These are phyloP conservation scores for Thryonomys swinderianus DNA, from an alignment of 2,113 vertebrate genomes.

Conservation along the genomic window DNA sequence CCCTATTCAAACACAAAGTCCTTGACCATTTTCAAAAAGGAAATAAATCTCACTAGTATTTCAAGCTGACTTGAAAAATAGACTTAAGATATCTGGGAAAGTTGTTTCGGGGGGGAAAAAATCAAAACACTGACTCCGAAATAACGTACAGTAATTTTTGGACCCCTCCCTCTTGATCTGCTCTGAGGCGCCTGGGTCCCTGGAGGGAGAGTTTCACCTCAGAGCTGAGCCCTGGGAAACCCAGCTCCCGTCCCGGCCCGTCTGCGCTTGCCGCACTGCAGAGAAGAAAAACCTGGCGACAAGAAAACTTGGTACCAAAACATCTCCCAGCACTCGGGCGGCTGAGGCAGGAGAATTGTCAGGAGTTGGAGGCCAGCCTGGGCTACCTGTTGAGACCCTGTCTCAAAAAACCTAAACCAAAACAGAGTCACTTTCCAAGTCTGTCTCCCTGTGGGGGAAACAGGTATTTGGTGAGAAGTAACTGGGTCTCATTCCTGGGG, in stretches of 20 bases:
- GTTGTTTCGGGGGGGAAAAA: neutral
- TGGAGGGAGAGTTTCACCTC: neutral
- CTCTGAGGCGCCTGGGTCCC: neutral
- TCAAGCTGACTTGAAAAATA: neutral
- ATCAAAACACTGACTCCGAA: neutral
- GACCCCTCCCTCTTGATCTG: neutral
- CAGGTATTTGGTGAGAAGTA: neutral
- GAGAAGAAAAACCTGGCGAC: neutral
- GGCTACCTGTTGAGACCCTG: neutral
- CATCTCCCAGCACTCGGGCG: neutral
- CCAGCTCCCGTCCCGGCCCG: neutral
- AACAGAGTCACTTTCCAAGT: neutral
- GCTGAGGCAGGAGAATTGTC: neutral
- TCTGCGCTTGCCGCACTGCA: accelerated
- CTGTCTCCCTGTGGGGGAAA: neutral
- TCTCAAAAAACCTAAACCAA: neutral
- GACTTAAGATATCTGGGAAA: neutral
- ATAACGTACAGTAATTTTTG: neutral
- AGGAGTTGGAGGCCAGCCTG: neutral
- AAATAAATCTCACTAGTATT: slow-evolving; percentile 9
- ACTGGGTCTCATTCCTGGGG: neutral
- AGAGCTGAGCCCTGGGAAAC: neutral
- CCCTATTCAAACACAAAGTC: neutral
- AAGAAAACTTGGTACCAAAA: neutral
- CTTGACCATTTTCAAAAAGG: neutral